Evolutionary conservation across 2,888 invertebrate species (phyloP), one percentile per base, ranked within the genome.

Genomic region (Pyrochroa serraticornis): DNA sequence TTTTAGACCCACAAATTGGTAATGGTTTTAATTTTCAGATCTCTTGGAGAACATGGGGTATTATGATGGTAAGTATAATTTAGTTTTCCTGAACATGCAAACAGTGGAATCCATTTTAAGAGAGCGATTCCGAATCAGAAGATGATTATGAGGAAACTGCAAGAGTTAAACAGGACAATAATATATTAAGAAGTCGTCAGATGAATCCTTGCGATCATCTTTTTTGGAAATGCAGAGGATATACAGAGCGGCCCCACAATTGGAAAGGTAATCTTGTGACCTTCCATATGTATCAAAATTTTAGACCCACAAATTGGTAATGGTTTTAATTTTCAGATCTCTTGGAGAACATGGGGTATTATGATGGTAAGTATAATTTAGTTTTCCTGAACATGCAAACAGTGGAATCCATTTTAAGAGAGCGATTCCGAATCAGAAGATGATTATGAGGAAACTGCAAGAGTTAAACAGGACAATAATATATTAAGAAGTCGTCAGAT

Each of bases 181-280:
- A 35, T 8, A 46, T 1, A 1, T 35, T 62, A 14, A 38, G 62
- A 41, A 51, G 54, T 36, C 38, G 62, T 13, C 58, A 62, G 38
- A 30, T 62, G 30, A 58, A 62, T 55, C 62, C 62, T 12, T 56
- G 43, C 30, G 56, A 62, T 13, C 39, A 22, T 7, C 48, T 59
- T 30, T 62, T 52, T 32, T 62, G 62, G 62, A 62, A 47, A 48
- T 39, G 42, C 30, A 45, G 58, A 36, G 62, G 62, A 6, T 62
- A 62, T 52, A 7, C 35, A 10, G 41, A 31, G 7, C 46, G 52
- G 13, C 62, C 58, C 22, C 7, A 6, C 8, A 48, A 62, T 10
- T 62, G 62, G 22, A 22, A 22, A 22, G 22, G 22, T 62, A 34
- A 47, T 43, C 7, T 41, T 43, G 33, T 22, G 22, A 22, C 22